Conservation (phyloP, 2,888 invertebrate species). For the Dryadula phaetusa region DNA sequence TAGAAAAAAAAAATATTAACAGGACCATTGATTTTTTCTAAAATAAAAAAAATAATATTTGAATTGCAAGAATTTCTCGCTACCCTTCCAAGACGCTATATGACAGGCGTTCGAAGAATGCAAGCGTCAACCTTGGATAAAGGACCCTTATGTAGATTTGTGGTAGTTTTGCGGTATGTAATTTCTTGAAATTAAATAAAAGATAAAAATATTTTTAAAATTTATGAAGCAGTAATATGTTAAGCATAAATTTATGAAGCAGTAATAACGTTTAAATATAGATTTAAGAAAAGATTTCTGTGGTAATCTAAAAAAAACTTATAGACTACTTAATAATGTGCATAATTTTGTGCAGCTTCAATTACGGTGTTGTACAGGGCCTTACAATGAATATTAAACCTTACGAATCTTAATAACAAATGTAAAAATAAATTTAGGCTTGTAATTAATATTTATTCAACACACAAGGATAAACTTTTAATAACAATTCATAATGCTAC, state of each 20-base stretch:
- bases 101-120: conserved; percentile 53
- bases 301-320: background rate
- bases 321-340: conserved; percentile 12
- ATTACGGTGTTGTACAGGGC: conserved; percentile 20
- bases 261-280: too few species aligned
- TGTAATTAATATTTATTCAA: conserved; percentile 19
- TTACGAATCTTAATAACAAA: conserved; percentile 22
- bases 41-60: conserved; percentile 23
- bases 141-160: conserved; percentile 25
- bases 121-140: conserved; percentile 45
- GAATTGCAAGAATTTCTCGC: conserved; percentile 54
- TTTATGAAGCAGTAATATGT: background rate
- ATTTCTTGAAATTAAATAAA: background rate
- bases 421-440: conserved; percentile 14
- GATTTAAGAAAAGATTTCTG: background rate
- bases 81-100: conserved; percentile 46
- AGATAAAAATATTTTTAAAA: background rate
- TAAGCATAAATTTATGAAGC: background rate
- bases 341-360: background rate
- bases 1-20: background rate
- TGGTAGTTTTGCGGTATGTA: background rate
- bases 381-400: too few species aligned
- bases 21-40: too few species aligned
- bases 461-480: conserved; percentile 27
- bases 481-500: conserved; percentile 44